Conservation (phyloP, 2,797 vertebrate species). For the Gymnothorax javanicus region DNA sequence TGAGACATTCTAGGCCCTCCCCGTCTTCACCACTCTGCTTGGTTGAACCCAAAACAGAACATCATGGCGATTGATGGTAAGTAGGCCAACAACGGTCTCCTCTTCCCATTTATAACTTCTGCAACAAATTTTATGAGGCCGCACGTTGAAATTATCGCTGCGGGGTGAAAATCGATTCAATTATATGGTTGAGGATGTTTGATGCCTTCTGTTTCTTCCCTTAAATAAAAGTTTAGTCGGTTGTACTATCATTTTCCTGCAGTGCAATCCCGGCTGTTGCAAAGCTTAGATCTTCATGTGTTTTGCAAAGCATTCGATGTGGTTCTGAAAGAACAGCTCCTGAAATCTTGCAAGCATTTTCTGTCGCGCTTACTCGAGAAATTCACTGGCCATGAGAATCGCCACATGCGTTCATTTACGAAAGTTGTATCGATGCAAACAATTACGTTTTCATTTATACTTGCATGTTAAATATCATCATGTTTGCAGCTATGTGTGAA, state of each 20-base stretch:
- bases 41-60: conserved; percentile 82
- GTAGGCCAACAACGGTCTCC: conserved; percentile 80
- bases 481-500: not conserved
- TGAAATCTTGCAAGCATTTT: not conserved
- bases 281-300: conserved; percentile 16
- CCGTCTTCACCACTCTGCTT: conserved; percentile 61
- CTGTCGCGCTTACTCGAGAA: not conserved
- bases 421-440: not conserved
- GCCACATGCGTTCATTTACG: not conserved
- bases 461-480: not conserved
- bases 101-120: conserved; percentile 55
- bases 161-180: not conserved
- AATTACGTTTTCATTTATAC: not conserved
- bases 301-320: conserved; percentile 40
- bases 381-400: not conserved
- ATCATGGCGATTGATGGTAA: conserved; percentile 98
- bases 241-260: conserved; percentile 22
- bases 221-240: conserved; percentile 42
- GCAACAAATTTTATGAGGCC: not conserved
- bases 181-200: not conserved
- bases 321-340: conserved; percentile 70
- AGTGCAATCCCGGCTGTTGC: conserved; percentile 29
- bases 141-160: not conserved
- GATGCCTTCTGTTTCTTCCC: not conserved
- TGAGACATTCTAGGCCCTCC: conserved; percentile 56